phyloP scores from a whole-genome alignment of 2,113 vertebrate species.

The Lepus americanus region DNA sequence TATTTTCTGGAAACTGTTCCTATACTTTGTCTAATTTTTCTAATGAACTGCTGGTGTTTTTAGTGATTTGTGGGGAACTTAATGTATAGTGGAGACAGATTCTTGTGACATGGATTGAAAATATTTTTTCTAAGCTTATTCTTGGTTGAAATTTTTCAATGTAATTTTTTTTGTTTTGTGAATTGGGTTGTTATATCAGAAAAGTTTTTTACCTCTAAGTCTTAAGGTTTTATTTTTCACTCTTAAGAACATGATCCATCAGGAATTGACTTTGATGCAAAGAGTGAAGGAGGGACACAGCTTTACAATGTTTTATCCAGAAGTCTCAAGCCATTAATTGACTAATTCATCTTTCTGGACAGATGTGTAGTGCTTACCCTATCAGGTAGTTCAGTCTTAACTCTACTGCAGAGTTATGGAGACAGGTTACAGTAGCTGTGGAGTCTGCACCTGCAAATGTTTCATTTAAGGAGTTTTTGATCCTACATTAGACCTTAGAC shows the following conservation, averaged over 20 bases:
- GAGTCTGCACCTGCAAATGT: not conserved
- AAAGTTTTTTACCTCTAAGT: not conserved
- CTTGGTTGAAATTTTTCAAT: not conserved
- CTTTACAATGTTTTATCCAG: not conserved
- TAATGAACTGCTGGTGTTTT: not conserved
- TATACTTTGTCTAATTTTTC: not conserved
- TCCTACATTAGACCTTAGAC: not conserved
- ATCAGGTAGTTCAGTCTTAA: not conserved
- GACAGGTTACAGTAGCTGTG: not conserved
- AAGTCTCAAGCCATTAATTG: not conserved
- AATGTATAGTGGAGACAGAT: not conserved
- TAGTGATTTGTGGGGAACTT: not conserved
- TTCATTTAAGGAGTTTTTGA: not conserved
- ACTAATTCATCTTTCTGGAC: not conserved
- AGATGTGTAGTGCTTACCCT: not conserved
- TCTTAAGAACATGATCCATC: not conserved
- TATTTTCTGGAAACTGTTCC: not conserved
- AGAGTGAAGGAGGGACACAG: not conserved
- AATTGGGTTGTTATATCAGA: not conserved
- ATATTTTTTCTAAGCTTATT: not conserved
- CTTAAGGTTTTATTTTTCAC: not conserved
- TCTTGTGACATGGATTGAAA: not conserved
- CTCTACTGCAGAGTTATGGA: not conserved
- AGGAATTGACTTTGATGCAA: constrained; percentile 1
- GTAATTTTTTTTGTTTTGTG: constrained; percentile 15